Evolutionary conservation across 2,797 vertebrate species (phyloP), one percentile per base, ranked within the genome.

Genomic region (Ctenopoma kingsleyae): DNA sequence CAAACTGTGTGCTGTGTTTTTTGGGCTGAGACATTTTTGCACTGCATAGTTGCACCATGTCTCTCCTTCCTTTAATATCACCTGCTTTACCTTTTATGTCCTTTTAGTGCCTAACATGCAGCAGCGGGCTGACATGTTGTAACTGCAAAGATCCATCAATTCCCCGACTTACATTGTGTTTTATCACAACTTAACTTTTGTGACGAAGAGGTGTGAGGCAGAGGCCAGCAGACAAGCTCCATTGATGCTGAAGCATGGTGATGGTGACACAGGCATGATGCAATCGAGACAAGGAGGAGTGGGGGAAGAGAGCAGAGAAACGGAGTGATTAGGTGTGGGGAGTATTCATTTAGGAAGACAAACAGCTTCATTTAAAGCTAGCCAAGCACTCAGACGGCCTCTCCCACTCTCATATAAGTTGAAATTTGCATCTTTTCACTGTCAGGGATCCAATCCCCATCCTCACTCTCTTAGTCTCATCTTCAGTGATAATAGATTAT

Each of bases 321-420:
- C 62, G 30, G 78, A 80, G 80, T 81, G 83, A 81, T 89, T 85
- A 78, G 78, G 75, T 67, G 68, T 63, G 56, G 49, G 80, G 81
- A 76, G 70, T 63, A 56, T 84, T 89, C 89, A 80, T 89, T 87
- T 89, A 81, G 67, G 80, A 87, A 87, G 89, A 89, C 88, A 86
- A 89, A 90, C 87, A 79, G 76, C 84, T 89, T 87, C 77, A 83
- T 87, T 89, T 85, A 87, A 80, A 89, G 74, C 74, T 79, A 87
- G 81, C 67, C 82, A 87, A 88, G 85, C 86, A 81, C 78, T 76
- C 64, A 82, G 72, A 70, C 30, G 16, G 58, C 72, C 80, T 76
- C 77, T 68, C 58, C 68, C 67, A 58, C 69, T 66, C 20, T 67
- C 78, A 87, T 74, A 83, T 82, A 64, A 73, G 56, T 16, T 69